Percentiles rank a stretch among this genome's conserved stretches.
Evolutionary conservation across 2,113 vertebrate genomes (phyloP).

Genomic region (Lepus europaeus): DNA sequence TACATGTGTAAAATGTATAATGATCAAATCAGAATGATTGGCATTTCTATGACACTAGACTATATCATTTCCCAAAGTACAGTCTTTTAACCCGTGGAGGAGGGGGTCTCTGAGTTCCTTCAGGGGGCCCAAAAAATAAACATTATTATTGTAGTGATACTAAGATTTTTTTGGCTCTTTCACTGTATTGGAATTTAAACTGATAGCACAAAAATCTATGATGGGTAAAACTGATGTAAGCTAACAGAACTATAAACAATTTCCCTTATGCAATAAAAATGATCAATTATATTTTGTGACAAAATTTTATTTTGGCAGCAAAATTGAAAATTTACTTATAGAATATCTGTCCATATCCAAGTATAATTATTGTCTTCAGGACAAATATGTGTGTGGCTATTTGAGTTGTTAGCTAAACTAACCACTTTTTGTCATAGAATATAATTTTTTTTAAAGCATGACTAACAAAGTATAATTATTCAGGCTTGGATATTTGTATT

Average conservation of each 20-base stretch:
- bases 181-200: background rate
- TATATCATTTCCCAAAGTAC: too few species aligned
- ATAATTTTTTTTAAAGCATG: background rate
- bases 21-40: too few species aligned
- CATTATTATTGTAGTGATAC: background rate
- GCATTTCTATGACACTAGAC: too few species aligned
- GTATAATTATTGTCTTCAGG: background rate
- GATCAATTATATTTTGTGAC: background rate
- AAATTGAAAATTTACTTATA: background rate
- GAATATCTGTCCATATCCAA: background rate
- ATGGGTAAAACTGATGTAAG: background rate
- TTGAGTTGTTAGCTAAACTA: conserved; percentile 38
- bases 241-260: background rate
- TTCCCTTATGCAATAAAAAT: background rate
- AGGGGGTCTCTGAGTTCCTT: background rate
- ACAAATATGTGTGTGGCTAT: background rate
- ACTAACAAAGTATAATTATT: background rate
- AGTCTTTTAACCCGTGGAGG: background rate
- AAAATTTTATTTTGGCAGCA: background rate
- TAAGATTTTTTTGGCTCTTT: background rate
- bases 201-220: background rate
- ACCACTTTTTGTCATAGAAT: background rate
- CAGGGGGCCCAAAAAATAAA: background rate
- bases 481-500: background rate
- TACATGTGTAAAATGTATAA: too few species aligned